These are phyloP conservation scores for Andrena praecox DNA, from an alignment of 2,888 invertebrate species.

Conservation along the genomic window DNA sequence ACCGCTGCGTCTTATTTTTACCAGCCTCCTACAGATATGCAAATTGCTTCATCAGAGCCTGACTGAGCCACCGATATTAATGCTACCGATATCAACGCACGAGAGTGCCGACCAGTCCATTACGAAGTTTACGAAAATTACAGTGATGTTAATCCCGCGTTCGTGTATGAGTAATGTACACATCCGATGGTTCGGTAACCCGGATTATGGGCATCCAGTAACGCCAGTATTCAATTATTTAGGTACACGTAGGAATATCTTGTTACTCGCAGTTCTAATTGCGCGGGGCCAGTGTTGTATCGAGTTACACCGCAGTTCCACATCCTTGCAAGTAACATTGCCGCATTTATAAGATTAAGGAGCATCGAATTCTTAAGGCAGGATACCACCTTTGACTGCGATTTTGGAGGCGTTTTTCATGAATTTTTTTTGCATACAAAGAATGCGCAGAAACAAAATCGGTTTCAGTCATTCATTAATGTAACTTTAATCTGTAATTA, in stretches of 20 bases:
- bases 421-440: no score
- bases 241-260: constrained; percentile 52
- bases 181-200: constrained; percentile 56
- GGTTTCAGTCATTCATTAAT: no score
- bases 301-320: constrained; percentile 39
- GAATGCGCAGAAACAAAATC: no score
- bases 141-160: constrained; percentile 28
- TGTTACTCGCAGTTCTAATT: constrained; percentile 55
- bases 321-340: constrained; percentile 45
- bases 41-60: constrained; percentile 19
- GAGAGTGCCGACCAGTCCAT: constrained; percentile 19
- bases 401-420: no score
- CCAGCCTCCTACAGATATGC: neutral
- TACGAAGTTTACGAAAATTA: constrained; percentile 60
- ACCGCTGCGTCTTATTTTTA: constrained; percentile 6
- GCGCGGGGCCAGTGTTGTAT: constrained; percentile 41
- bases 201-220: constrained; percentile 58
- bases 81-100: constrained; percentile 6
- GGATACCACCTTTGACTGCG: no score
- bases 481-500: no score
- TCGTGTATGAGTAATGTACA: constrained; percentile 46
- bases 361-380: neutral
- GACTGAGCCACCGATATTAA: constrained; percentile 12
- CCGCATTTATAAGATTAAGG: constrained; percentile 22
- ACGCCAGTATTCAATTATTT: constrained; percentile 59